Evolutionary conservation across 2,113 vertebrate species (phyloP).

Genomic region (Gasterosteus aculeatus): DNA sequence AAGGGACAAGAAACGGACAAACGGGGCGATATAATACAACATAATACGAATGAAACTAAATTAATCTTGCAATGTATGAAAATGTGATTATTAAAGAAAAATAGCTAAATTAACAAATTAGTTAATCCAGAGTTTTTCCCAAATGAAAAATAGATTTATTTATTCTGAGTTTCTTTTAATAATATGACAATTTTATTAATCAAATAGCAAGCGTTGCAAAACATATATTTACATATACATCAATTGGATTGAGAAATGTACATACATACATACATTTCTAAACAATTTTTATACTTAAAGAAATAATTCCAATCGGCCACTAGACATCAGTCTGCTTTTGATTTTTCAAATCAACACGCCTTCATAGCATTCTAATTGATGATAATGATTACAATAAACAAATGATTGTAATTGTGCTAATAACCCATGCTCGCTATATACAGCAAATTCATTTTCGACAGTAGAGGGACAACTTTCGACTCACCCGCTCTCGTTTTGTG

Average conservation of each 20-base stretch:
- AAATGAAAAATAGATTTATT: not conserved
- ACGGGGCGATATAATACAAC: too few species aligned
- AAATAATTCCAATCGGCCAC: not conserved
- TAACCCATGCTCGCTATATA: not conserved
- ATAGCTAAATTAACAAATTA: not conserved
- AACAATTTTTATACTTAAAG: not conserved
- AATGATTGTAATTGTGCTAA: not conserved
- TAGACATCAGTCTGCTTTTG: slow-evolving; percentile 22
- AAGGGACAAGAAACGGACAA: too few species aligned
- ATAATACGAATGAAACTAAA: not conserved
- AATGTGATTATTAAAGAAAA: not conserved
- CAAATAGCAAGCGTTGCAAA: not conserved
- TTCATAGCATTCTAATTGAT: not conserved
- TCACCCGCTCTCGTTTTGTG: not conserved
- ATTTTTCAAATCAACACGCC: not conserved
- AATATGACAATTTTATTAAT: not conserved
- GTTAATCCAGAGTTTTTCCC: not conserved
- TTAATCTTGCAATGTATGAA: not conserved
- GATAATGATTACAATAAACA: not conserved
- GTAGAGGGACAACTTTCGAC: not conserved
- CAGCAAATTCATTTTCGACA: not conserved
- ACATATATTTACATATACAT: not conserved
- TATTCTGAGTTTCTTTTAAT: not conserved
- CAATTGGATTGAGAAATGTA: not conserved
- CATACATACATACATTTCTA: not conserved